Base-by-base conservation (phyloP, 1,140 invertebrate genomes). In the Ctenoplectra terminalis region DNA sequence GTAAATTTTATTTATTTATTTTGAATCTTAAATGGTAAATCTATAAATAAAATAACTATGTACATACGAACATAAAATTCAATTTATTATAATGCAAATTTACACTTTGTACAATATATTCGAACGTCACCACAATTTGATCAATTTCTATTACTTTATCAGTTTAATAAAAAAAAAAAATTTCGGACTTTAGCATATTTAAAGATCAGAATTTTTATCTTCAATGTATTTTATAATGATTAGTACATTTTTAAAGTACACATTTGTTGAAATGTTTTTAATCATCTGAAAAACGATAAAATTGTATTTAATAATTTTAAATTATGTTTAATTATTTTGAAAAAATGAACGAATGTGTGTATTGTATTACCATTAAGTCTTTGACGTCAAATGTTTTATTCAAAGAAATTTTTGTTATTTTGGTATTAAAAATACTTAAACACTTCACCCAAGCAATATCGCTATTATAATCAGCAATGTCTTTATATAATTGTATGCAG, bases 391-490 rank as follows among this genome's bases (percentile, higher is more conserved):
- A 76, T 1, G 63, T 86, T 63, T 11, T 29, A 66, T 88, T 52
- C 23, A 26, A 23, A 31, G 69, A 15, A 82, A 87, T 84, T 29
- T 4, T 63, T 63, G 56, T 52, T 40, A 89, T 77, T 71, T 86
- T 84, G 15, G 67, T 75, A 77, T 92, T 81, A 89, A 89, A 91
- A 50, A 94, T 86, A 61, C 89, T 89, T 7, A 94, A 84, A 76
- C 93, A 93, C 84, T 94, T 94, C 0, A 91, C 84, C 92, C 91
- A 94, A 15, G 89, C 91, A 29, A 94, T 80, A 83, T 94, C 93
- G n/a, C 73, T 72, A 87, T 94, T 91, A 71, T 88, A 90, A 58
- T 88, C 77, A 43, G 90, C 84, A 69, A 94, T 78, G 43, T 92
- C 89, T 83, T 92, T 88, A 80, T 91, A 94, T 64, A 94, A 87